phyloP scores from a whole-genome alignment of 2,113 vertebrate species.

The Vimba vimba region DNA sequence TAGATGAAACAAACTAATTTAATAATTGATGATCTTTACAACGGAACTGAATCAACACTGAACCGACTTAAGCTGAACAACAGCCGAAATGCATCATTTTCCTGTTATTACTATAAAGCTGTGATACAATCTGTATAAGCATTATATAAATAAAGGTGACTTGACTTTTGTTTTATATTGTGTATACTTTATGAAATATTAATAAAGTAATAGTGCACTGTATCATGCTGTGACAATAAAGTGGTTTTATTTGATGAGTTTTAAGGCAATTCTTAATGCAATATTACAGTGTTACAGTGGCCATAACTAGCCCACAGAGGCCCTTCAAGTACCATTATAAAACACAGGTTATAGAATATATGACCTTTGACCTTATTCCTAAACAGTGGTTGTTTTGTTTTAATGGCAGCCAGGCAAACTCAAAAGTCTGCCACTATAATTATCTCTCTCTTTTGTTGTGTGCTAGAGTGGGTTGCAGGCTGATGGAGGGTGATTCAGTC shows the following conservation, averaged over 20 bases:
- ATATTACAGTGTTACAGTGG: not conserved
- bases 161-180: not conserved
- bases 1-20: too few species aligned
- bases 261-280: not conserved
- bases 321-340: not conserved
- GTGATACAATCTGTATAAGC: too few species aligned
- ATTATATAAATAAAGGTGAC: too few species aligned
- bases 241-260: not conserved
- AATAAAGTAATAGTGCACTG: not conserved
- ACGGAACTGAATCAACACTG: too few species aligned
- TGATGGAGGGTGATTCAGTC: constrained; percentile 41
- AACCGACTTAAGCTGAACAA: too few species aligned
- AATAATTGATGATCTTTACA: too few species aligned
- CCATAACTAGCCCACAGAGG: not conserved
- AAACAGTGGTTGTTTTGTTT: not conserved
- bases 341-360: not conserved
- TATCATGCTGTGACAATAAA: not conserved
- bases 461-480: constrained; percentile 2
- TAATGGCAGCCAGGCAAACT: not conserved
- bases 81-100: too few species aligned
- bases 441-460: constrained; percentile 26
- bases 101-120: too few species aligned
- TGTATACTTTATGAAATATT: not conserved
- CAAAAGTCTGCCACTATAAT: not conserved
- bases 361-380: constrained; percentile 27